phyloP scores from a whole-genome alignment of 2,797 vertebrate species.

The Sebastes alutus region DNA sequence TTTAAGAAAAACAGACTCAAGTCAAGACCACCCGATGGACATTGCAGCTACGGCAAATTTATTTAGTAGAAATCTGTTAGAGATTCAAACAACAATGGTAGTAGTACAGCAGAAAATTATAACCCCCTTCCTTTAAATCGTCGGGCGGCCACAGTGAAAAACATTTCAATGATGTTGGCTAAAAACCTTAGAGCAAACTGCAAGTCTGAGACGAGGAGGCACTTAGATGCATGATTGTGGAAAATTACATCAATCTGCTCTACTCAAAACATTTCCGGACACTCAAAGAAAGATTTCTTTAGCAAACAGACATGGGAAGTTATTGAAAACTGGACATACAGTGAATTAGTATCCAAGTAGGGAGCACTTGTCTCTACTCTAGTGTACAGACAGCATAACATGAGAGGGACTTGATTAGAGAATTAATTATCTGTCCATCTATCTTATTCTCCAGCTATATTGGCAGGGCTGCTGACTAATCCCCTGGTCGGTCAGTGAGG shows the following conservation, averaged over 20 bases:
- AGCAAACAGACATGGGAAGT: not conserved
- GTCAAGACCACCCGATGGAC: not conserved
- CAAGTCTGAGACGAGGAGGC: constrained; percentile 53
- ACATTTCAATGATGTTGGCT: not conserved
- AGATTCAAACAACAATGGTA: not conserved
- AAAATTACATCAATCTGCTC: constrained; percentile 17
- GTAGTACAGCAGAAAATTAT: constrained; percentile 3
- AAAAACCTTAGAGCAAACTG: not conserved
- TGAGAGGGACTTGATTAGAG: constrained; percentile 26
- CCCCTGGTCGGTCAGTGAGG: constrained; percentile 9
- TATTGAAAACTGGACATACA: constrained; percentile 18
- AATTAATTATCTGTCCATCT: constrained; percentile 36
- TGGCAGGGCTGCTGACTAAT: constrained; percentile 25
- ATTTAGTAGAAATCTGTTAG: constrained; percentile 64
- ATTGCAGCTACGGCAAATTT: constrained; percentile 45
- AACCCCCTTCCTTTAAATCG: not conserved
- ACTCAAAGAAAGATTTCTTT: constrained; percentile 26
- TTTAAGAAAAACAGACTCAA: not conserved
- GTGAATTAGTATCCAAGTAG: constrained; percentile 25
- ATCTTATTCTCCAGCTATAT: constrained; percentile 17
- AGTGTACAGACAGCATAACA: not conserved
- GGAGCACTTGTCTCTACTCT: constrained; percentile 1
- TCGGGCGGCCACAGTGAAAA: constrained; percentile 6
- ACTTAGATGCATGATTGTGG: constrained; percentile 51
- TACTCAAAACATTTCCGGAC: constrained; percentile 6